Evolutionary conservation across 2,888 invertebrate genomes (phyloP), one percentile per base, ranked within the genome.

Genomic region (Bedellia somnulentella): DNA sequence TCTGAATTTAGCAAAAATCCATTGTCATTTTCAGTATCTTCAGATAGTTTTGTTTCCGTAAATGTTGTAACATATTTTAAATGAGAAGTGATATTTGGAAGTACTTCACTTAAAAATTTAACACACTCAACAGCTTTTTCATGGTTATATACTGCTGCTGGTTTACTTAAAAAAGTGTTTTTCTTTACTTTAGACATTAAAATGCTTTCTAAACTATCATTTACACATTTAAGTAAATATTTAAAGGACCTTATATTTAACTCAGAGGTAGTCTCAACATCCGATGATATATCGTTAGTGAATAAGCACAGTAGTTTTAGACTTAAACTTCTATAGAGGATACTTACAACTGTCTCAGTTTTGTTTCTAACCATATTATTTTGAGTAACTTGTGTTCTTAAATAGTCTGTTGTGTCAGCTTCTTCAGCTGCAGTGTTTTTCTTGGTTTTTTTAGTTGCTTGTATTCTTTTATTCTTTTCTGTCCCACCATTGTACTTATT

Each of bases 181-280:
- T 43, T 58, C 45, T 70, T 73, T 24, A 68, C 57, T 44, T 59
- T 70, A 11, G 70, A 57, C 31, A 70, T 42, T 29, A 75, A 41
- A 26, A 55, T 43, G 33, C 41, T 52, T 30, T 63, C 60, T 22
- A 73, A 35, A 34, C 54, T 57, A 26, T 35, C 38, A 37, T 60
- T 70, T 2, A 57, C 36, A 42, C 52, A 54, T 38, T 52, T 59
- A 14, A 71, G 40, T 36, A 75, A 32, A 35, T 59, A 73, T 10
- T 47, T 53, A 12, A 71, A 49, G 10, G 45, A 52, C 43, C 57
- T 60, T 15, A 62, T 47, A 15, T 56, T 62, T 16, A 70, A 40
- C 35, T 52, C 46, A 2, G 38, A 42, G 17, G 54, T 51, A 10
- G 49, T 38, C 5, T 52, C 52, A 30, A 41, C 43, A 22, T 52